phyloP scores from a whole-genome alignment of 2,113 vertebrate species.

The Oophaga pumilio region DNA sequence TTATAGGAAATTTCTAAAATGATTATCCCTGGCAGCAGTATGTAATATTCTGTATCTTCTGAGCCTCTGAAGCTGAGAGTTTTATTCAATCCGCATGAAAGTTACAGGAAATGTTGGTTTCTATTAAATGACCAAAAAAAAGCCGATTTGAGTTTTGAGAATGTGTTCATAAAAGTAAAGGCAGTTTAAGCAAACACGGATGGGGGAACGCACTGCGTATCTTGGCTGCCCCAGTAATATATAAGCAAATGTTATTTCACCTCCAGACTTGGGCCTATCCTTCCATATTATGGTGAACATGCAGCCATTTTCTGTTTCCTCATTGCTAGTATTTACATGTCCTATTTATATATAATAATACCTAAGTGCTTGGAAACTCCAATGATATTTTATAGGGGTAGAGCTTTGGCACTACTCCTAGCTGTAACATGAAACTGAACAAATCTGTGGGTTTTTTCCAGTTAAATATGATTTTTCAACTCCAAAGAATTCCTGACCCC shows the following conservation, averaged over 20 bases:
- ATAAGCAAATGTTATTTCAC: constrained; percentile 47
- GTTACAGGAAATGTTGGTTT: constrained; percentile 50
- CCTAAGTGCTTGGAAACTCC: not conserved
- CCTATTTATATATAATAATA: constrained; percentile 14
- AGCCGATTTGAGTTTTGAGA: constrained; percentile 18
- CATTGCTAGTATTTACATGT: not conserved
- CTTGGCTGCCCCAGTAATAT: constrained; percentile 39
- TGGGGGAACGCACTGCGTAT: constrained; percentile 18
- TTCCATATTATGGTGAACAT: not conserved
- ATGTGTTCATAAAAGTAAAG: constrained; percentile 38
- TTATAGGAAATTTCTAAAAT: not conserved
- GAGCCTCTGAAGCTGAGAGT: constrained; percentile 1
- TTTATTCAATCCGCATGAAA: constrained; percentile 39
- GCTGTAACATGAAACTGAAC: not conserved
- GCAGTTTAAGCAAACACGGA: constrained; percentile 34
- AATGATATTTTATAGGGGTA: not conserved
- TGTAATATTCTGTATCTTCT: constrained; percentile 20
- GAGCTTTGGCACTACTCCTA: not conserved
- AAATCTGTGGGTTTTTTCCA: not conserved
- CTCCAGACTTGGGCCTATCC: not conserved
- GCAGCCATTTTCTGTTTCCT: not conserved
- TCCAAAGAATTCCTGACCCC: constrained; percentile 45
- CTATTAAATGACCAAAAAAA: constrained; percentile 19
- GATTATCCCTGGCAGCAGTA: not conserved
- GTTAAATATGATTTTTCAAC: not conserved